Base-by-base conservation (phyloP, 2,797 vertebrate species). In the Spinibarbus caldwelli region DNA sequence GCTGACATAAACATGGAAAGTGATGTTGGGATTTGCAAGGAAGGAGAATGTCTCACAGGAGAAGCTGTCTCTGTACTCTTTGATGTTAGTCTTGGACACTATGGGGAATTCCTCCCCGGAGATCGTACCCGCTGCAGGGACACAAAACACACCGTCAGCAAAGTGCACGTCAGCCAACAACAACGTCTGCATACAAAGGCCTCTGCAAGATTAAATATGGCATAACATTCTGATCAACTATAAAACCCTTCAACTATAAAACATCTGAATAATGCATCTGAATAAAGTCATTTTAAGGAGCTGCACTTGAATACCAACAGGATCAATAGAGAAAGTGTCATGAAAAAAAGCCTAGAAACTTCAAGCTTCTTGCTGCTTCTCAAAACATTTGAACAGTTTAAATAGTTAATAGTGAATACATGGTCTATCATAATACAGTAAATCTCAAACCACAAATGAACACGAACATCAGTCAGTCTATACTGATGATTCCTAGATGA, bases 41-140 rank as follows among this genome's bases (percentile, higher is more conserved):
- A 99, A 99, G 87, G 96, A 98, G 92, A 98, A 99, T 92, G 98
- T 98, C 94, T 99, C 97, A 87, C 95, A 98, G 87, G 97, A 99
- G 94, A 99, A 99, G 84, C 97, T 98, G 91, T 98, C 98, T 90
- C 94, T 95, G 94, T 97, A 97, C 80, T 99, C 98, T 91, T 97
- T 98, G 92, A 99, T 97, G 92, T 97, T 97, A 47, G 94, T 96
- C 92, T 96, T 97, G 87, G 97, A 97, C 91, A 98, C 95, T 47
- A 99, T 96, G 88, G 96, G 95, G 84, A 97, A 96, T 87, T 99
- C 97, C 91, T 99, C 97, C 82, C 97, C 97, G 23, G 97, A 98
- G 94, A 98, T 97, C 43, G 97, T 98, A 90, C 97, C 97, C 93
- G 97, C 98, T 99, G 92, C 15, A 85, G 78, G 12, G 34, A 76